Conservation (phyloP, 2,888 invertebrate genomes). For the Drosophila koepferae region DNA sequence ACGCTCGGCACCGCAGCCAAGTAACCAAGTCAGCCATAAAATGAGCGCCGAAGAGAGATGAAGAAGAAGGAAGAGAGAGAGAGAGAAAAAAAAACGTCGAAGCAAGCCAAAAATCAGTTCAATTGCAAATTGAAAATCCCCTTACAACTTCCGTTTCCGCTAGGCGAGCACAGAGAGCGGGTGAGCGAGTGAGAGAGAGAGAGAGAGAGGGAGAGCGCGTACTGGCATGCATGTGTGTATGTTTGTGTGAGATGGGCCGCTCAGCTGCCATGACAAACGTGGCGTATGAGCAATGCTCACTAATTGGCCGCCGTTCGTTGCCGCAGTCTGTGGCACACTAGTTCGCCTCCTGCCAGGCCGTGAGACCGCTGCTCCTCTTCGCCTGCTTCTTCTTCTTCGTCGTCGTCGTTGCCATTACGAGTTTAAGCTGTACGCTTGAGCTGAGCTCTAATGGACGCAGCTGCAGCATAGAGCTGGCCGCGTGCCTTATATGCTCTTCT, state of each 20-base stretch:
- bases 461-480: conserved; percentile 7
- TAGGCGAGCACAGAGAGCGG: conserved; percentile 40
- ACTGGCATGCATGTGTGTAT: not conserved
- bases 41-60: conserved; percentile 56
- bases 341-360: not conserved
- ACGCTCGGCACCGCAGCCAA: conserved; percentile 58
- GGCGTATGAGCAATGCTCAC: conserved; percentile 82
- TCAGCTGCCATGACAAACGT: conserved; percentile 76
- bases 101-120: conserved; percentile 80
- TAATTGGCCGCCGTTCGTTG: conserved; percentile 68
- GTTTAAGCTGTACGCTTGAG: conserved; percentile 34
- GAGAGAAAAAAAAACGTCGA: conserved; percentile 2
- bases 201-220: not conserved
- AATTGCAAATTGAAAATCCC: conserved; percentile 82
- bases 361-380: not conserved
- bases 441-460: conserved; percentile 10
- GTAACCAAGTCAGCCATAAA: conserved; percentile 80
- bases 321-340: conserved; percentile 34
- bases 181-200: conserved; percentile 1
- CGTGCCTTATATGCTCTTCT: not conserved
- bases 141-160: conserved; percentile 81
- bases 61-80: not conserved
- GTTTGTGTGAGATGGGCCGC: conserved; percentile 17
- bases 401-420: conserved; percentile 28
- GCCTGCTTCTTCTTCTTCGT: not conserved